Conservation (phyloP, 2,113 vertebrate genomes). For the Thinocorus orbignyianus region DNA sequence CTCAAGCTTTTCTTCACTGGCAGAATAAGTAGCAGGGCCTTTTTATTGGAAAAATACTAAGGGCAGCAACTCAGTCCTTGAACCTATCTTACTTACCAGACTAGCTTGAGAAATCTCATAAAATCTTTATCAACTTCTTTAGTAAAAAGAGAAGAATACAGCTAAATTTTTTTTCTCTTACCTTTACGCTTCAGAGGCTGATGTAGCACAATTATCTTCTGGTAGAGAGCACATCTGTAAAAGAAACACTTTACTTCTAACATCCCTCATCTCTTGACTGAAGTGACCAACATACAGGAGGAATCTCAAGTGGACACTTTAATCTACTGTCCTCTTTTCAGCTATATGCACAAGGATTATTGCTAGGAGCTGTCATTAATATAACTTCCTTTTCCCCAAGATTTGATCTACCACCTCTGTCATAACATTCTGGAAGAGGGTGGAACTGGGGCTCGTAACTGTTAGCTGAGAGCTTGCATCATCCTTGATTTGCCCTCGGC, state of each 20-base stretch:
- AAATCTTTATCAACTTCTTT: neutral
- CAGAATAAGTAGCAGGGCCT: neutral
- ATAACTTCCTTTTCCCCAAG: neutral
- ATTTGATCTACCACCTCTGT: neutral
- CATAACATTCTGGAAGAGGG: neutral
- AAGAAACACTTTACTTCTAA: neutral
- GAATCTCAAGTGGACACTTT: neutral
- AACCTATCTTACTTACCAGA: neutral
- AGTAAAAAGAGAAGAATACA: neutral
- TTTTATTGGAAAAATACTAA: neutral
- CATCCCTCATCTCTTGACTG: neutral
- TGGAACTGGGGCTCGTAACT: neutral
- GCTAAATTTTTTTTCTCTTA: neutral
- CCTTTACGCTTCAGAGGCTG: neutral
- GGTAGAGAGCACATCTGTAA: neutral
- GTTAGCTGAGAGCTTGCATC: neutral
- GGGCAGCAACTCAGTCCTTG: neutral
- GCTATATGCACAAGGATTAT: neutral
- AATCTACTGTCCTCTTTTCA: neutral
- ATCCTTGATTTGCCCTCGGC: neutral
- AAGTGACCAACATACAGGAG: neutral
- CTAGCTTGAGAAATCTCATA: neutral
- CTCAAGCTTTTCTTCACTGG: neutral
- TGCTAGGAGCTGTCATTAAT: neutral
- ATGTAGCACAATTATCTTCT: neutral